Evolutionary conservation across 2,888 invertebrate species (phyloP), one percentile per base, ranked within the genome.

Genomic region (Chymomyza caudatula): DNA sequence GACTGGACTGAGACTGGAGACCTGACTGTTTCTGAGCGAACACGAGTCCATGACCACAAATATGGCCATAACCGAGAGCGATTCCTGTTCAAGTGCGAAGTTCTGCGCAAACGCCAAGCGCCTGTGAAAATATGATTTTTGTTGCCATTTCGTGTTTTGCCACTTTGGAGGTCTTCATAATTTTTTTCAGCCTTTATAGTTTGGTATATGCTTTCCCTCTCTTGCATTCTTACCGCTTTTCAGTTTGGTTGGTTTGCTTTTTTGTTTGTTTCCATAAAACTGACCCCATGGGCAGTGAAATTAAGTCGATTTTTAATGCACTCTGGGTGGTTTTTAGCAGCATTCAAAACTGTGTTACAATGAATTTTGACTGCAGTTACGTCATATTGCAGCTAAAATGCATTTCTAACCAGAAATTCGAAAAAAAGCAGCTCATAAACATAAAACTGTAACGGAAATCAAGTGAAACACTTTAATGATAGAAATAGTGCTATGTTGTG

Each of bases 271-370:
- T 85, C 69, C 85, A 81, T 81, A 81, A 78, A 78, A 23, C 71
- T 85, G 86, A 83, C 86, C 86, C 87, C 87, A 82, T 87, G 84
- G 83, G 84, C 83, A 83, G 83, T 83, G 87, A 87, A 87, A 83
- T 83, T 83, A 83, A 83, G 83, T 87, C 87, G 86, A 76, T 85
- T 83, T 87, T 83, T 77, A 83, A 83, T 83, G 86, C 87, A 85
- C 69, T 80, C 80, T 75, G 79, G 87, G 71, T 81, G 83, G 80
- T 69, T 74, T 65, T 61, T 43, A 29, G 13, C 55, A 57, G 58
- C 60, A 56, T 22, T 49, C 60, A 60, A 68, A 68, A 19, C 11
- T 37, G 29, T 37, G 29, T 3, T 11, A 11, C 11, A 37, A n/a
- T n/a, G n/a, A 65, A 64, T 72, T 67, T 59, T 47, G 20, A 20